phyloP scores from a whole-genome alignment of 53 echinoderm and acorn worm genomes.

The Astropecten irregularis region DNA sequence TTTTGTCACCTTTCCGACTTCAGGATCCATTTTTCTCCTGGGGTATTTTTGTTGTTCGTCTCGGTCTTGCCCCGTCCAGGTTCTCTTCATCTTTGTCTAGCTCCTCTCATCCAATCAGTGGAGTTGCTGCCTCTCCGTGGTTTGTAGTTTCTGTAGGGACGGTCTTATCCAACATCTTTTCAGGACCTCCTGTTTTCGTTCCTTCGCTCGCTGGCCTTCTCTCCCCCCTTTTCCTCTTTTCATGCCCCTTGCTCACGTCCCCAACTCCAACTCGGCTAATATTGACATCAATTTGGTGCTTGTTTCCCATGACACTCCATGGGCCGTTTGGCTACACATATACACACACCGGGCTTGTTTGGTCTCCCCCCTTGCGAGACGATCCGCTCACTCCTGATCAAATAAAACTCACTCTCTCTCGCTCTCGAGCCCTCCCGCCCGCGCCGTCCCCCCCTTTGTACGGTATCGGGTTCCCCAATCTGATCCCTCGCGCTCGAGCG shows the following conservation, averaged over 20 bases:
- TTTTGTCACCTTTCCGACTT: no score
- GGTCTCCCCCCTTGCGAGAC: slow-evolving; percentile 35
- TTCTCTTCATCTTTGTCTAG: no score
- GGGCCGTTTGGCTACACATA: slow-evolving; percentile 50
- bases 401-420: slow-evolving; percentile 46
- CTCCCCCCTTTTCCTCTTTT: not conserved
- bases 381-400: slow-evolving; percentile 55
- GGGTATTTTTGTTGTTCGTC: no score
- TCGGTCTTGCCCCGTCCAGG: no score
- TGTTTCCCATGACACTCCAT: slow-evolving; percentile 57
- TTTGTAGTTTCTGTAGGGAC: no score
- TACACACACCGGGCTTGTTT: slow-evolving; percentile 26
- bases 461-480: slow-evolving; percentile 34
- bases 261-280: slow-evolving; percentile 47
- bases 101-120: no score
- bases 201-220: not conserved
- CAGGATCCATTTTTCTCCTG: no score
- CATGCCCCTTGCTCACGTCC: not conserved
- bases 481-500: slow-evolving; percentile 4
- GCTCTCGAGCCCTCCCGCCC: slow-evolving; percentile 20
- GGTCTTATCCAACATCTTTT: no score
- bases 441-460: slow-evolving; percentile 3
- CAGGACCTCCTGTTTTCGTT: not conserved
- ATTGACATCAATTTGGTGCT: slow-evolving; percentile 57
- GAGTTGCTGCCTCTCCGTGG: no score